Evolutionary conservation across 2,888 invertebrate species (phyloP).

Genomic region (Drosophila rubida): DNA sequence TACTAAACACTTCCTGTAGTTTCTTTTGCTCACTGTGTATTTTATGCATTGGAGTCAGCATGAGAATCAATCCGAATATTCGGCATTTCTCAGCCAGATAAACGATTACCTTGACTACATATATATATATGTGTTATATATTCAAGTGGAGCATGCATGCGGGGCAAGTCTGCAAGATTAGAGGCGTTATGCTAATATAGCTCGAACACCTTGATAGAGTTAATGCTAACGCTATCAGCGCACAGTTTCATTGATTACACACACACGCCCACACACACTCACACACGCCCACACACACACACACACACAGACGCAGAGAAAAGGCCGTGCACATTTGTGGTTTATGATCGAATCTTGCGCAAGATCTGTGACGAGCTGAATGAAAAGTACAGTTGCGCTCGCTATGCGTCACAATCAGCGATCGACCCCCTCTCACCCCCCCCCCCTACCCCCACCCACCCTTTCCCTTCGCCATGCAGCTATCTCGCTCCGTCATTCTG

Average conservation of each 20-base stretch:
- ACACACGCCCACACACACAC: slow-evolving; percentile 4
- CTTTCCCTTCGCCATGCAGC: not conserved
- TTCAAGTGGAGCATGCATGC: slow-evolving; percentile 26
- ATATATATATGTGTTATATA: not conserved
- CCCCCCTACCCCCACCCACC: not conserved
- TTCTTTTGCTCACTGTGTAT: too few relatives aligned
- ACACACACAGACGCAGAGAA: not conserved
- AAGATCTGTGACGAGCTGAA: slow-evolving; percentile 52
- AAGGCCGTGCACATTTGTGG: slow-evolving; percentile 7
- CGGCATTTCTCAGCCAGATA: slow-evolving; percentile 29
- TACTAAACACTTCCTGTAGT: too few relatives aligned
- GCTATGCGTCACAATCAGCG: not conserved
- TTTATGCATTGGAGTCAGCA: slow-evolving; percentile 11
- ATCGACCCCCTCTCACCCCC: not conserved
- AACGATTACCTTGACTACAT: slow-evolving; percentile 26
- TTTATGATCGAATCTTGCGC: slow-evolving; percentile 45
- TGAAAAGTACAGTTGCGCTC: slow-evolving; percentile 48
- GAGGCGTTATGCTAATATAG: slow-evolving; percentile 50
- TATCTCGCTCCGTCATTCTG: not conserved
- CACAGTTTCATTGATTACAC: slow-evolving; percentile 48
- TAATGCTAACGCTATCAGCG: slow-evolving; percentile 44
- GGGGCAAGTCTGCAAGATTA: slow-evolving; percentile 41
- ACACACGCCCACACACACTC: slow-evolving; percentile 21
- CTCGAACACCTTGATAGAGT: slow-evolving; percentile 28
- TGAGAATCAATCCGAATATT: slow-evolving; percentile 13